Percentiles rank a stretch among this genome's conserved stretches.
Conservation (phyloP, 1,140 invertebrate species). For the Caenorhabditis brenneri region DNA sequence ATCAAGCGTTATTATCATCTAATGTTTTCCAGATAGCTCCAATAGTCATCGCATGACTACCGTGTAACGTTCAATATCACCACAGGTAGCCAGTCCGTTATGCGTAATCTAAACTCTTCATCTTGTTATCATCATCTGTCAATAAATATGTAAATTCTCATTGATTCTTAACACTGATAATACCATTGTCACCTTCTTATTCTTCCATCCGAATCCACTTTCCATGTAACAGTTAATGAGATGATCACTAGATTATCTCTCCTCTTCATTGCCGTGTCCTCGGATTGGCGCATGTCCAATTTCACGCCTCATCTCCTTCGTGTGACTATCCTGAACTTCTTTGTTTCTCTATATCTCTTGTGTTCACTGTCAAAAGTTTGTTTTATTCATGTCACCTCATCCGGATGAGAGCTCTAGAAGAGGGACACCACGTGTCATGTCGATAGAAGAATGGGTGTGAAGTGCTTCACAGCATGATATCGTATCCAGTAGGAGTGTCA, state of each 20-base stretch:
- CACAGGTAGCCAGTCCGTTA: neutral
- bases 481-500: slow-evolving; percentile 19
- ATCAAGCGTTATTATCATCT: no score
- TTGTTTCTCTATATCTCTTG: neutral
- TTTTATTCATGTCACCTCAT: slow-evolving; percentile 25
- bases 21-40: no score
- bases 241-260: slow-evolving; percentile 41
- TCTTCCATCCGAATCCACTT: neutral
- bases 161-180: no score
- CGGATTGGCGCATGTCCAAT: slow-evolving; percentile 38
- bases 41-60: no score
- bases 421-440: neutral
- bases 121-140: no score
- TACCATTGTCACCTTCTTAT: neutral
- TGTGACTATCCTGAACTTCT: slow-evolving; percentile 26
- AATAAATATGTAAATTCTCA: neutral
- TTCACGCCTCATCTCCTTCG: slow-evolving; percentile 37
- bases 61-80: no score
- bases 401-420: slow-evolving; percentile 10
- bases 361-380: neutral
- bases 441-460: neutral
- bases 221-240: slow-evolving; percentile 22
- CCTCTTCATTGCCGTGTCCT: neutral
- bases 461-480: slow-evolving; percentile 28
- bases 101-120: neutral